phyloP scores from a whole-genome alignment of 2,113 vertebrate species.

The Vanacampus margaritifer region DNA sequence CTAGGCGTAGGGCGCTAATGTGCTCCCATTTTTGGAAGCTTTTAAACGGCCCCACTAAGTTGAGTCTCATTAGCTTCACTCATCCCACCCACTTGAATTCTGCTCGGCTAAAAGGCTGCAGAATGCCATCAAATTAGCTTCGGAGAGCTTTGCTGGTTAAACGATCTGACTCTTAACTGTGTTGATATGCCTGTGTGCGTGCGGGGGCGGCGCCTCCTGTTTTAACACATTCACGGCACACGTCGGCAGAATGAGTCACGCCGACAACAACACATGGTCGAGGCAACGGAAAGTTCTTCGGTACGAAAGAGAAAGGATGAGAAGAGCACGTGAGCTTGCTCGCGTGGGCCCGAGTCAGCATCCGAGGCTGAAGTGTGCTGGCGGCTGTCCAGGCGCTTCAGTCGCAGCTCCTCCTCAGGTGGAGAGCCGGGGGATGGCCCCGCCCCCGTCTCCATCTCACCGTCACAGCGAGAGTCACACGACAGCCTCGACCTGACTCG shows the following conservation, averaged over 20 bases:
- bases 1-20: not conserved
- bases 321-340: not conserved
- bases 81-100: not conserved
- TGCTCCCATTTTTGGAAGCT: not conserved
- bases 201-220: not conserved
- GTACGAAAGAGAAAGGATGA: not conserved
- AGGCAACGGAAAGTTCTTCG: not conserved
- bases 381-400: not conserved
- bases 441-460: not conserved
- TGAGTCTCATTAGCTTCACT: constrained; percentile 11
- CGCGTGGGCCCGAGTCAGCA: not conserved
- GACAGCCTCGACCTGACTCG: not conserved
- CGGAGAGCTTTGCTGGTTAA: not conserved
- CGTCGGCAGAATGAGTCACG: not conserved
- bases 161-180: not conserved
- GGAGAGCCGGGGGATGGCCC: not conserved
- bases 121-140: constrained; percentile 6
- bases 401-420: not conserved
- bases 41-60: not conserved
- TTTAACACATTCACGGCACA: not conserved
- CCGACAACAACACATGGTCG: not conserved
- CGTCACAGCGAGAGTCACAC: not conserved
- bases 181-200: not conserved
- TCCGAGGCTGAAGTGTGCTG: not conserved
- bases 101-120: not conserved